phyloP scores from a whole-genome alignment of 2,113 vertebrate species.

The Genyomyrus donnyi region DNA sequence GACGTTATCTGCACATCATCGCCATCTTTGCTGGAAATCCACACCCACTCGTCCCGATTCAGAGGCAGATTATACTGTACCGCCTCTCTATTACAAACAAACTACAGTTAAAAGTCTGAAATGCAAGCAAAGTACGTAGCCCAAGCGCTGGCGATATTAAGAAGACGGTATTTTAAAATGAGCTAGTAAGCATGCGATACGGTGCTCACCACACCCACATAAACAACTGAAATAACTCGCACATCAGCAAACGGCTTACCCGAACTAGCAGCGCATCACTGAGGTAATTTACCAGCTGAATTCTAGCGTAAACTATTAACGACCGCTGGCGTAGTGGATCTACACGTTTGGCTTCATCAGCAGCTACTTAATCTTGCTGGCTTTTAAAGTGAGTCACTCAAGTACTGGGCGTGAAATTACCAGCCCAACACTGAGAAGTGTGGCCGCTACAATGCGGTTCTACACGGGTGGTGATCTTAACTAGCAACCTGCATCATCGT shows the following conservation, averaged over 20 bases:
- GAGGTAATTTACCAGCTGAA: not conserved
- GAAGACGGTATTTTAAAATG: not conserved
- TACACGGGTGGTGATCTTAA: not conserved
- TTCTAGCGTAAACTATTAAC: not conserved
- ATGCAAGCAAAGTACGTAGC: not conserved
- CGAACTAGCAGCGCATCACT: not conserved
- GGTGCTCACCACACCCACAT: conserved; percentile 3
- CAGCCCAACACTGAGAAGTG: not conserved
- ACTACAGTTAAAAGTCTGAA: not conserved
- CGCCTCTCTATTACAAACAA: not conserved
- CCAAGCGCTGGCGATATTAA: not conserved
- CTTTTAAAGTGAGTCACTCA: not conserved
- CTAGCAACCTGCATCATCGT: not conserved
- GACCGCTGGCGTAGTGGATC: not conserved
- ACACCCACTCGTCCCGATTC: conserved; percentile 6
- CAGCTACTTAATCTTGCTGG: not conserved
- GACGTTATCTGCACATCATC: conserved; percentile 6
- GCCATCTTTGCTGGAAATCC: conserved; percentile 14
- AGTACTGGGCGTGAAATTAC: not conserved
- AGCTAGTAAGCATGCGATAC: not conserved
- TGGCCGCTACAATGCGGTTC: not conserved
- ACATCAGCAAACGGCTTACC: not conserved
- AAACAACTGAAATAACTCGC: not conserved
- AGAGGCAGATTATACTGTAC: not conserved
- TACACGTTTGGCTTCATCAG: not conserved